phyloP scores from a whole-genome alignment of 2,113 vertebrate species.

The Psittacara wagleri region DNA sequence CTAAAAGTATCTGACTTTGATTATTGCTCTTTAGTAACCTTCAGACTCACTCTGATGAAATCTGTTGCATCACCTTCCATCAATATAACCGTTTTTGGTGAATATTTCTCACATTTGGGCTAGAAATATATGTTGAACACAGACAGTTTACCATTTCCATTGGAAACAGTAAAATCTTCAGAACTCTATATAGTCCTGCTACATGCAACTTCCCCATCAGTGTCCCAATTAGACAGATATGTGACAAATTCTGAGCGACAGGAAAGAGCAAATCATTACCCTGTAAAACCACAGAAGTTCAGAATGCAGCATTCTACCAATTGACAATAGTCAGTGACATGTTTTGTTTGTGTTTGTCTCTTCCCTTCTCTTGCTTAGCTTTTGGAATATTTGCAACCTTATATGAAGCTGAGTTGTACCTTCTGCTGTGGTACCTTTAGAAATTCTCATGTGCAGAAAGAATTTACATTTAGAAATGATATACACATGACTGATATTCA shows the following conservation, averaged over 20 bases:
- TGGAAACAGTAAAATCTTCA: neutral
- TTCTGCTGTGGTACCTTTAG: neutral
- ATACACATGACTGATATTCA: neutral
- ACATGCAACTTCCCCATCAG: too few species aligned
- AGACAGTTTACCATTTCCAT: neutral
- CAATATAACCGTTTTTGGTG: neutral
- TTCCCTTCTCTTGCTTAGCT: neutral
- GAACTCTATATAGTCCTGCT: neutral
- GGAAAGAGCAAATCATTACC: neutral
- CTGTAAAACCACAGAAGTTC: neutral
- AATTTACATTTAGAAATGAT: neutral
- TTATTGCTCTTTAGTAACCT: neutral
- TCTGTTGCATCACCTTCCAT: neutral
- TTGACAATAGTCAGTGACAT: neutral
- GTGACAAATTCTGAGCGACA: neutral
- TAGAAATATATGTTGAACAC: neutral
- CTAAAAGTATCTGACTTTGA: neutral
- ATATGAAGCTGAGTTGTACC: neutral
- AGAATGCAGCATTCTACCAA: neutral
- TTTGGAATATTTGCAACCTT: neutral
- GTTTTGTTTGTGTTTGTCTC: neutral
- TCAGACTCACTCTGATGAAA: neutral
- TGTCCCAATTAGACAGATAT: neutral
- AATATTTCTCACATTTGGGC: neutral
- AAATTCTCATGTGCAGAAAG: neutral